Evolutionary conservation across 1,140 invertebrate genomes (phyloP).

Genomic region (Lordiphosa mommai): DNA sequence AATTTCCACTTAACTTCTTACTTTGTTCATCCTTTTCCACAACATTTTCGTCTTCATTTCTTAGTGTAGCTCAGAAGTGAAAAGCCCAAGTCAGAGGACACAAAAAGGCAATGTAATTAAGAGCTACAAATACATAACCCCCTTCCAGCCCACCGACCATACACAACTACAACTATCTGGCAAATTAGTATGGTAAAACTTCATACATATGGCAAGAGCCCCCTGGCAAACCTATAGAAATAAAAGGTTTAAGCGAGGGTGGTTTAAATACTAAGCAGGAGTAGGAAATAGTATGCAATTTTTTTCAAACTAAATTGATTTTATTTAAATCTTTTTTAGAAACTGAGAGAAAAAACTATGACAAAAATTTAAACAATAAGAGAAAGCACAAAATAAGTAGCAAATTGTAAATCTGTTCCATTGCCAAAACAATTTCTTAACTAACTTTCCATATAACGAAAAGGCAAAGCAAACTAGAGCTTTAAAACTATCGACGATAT

Average conservation of each 20-base stretch:
- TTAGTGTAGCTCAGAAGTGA: constrained; percentile 17
- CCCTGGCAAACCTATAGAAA: constrained; percentile 28
- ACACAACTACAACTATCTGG: constrained; percentile 42
- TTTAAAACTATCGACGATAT: no score
- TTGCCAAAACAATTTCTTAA: no score
- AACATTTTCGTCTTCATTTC: constrained; percentile 24
- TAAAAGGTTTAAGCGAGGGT: constrained; percentile 28
- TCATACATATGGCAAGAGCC: constrained; percentile 40
- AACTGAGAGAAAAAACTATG: no score
- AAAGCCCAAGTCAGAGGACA: constrained; percentile 23
- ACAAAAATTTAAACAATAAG: no score
- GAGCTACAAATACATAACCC: constrained; percentile 38
- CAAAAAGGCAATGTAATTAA: constrained; percentile 65
- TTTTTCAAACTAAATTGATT: no score
- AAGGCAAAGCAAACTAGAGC: no score
- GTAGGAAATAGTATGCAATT: constrained; percentile 16
- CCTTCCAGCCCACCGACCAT: constrained; percentile 14
- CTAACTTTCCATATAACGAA: no score
- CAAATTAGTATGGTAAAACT: constrained; percentile 72
- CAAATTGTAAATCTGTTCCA: no score
- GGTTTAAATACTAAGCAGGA: not conserved
- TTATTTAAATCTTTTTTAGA: no score
- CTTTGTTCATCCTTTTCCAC: constrained; percentile 16
- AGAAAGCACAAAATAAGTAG: no score
- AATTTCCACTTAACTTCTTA: constrained; percentile 74